Base-by-base conservation (phyloP, 2,797 vertebrate species). In the Semotilus atromaculatus region DNA sequence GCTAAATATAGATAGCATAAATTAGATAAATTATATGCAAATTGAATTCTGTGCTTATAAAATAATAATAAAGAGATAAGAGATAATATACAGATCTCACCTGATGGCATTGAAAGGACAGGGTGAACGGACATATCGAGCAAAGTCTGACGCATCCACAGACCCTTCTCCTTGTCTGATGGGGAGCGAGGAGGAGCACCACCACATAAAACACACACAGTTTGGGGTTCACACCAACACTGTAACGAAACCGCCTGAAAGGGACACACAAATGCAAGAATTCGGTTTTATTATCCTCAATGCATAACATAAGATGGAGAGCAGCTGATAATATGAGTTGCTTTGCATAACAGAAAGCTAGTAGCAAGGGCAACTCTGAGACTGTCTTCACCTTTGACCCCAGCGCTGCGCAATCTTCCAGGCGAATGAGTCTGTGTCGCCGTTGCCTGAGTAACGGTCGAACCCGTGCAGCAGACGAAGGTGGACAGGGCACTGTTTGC, bases 51-150 rank as follows among this genome's bases (percentile, higher is more conserved):
- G 38, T 48, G 38, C 60, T 77, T 10, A 62, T 51, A 38, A 36
- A 53, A 23, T 6, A 38, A 58, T n/a, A 38, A 55, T 23, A n/a
- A 23, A 16, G 11, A 36, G 21, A 75, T n/a, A 16, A 43, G 40
- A 43, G 45, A 58, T 11, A 48, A 82, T 8, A 19, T 3, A 26
- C 1, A 70, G 5, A 51, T 72, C 83, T 89, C 87, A 93, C 93
- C 93, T 14, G 90, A 88, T 77, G 93, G 88, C 60, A 92, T 84
- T n/a, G 93, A 92, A 13, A 94, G 91, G 2, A 93, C 83, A 31
- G 92, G 91, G 82, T 94, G 93, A 88, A 92, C 89, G 48, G 86
- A 83, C 8, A 91, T 91, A 79, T 92, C 92, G 81, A 90, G 84
- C 58, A 87, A 81, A 31, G 90, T 90, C 1, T 84, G 53, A 7